A percentile compares a stretch with the other conserved stretches of the same genome.
phyloP scores from a whole-genome alignment of 2,113 vertebrate species.

The Chaetura pelagica region DNA sequence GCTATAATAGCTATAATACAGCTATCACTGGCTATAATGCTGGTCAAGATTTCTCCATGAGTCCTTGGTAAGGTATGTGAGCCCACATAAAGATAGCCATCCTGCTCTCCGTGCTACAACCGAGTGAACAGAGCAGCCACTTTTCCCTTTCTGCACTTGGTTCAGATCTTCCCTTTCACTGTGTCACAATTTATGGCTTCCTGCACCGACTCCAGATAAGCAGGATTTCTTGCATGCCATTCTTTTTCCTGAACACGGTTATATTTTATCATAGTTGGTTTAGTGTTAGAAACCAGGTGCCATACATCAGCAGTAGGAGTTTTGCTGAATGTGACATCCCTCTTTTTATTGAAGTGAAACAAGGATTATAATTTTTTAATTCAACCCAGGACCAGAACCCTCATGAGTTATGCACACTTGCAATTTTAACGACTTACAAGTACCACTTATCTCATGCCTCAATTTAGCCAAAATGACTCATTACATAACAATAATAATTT shows the following conservation, averaged over 20 bases:
- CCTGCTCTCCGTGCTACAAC: background rate
- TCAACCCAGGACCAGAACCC: background rate
- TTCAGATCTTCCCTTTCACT: background rate
- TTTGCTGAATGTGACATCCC: background rate
- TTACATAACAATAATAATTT: background rate
- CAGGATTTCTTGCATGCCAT: background rate
- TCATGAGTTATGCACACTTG: background rate
- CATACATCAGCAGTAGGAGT: background rate
- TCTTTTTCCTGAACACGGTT: background rate
- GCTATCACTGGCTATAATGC: background rate
- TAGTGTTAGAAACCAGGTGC: background rate
- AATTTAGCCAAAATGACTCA: background rate
- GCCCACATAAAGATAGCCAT: rapidly evolving
- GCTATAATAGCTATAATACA: too few relatives aligned
- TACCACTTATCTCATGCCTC: background rate
- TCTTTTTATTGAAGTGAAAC: background rate
- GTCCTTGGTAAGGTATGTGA: background rate
- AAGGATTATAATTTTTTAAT: background rate
- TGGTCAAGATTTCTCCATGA: background rate
- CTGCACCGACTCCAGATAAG: background rate
- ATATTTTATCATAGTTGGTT: background rate
- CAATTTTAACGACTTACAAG: background rate
- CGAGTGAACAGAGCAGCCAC: background rate
- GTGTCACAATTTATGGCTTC: background rate
- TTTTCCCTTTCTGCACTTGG: background rate